These are phyloP conservation scores for Chelidonichthys spinosus DNA, from an alignment of 2,797 vertebrate species.

Conservation along the genomic window DNA sequence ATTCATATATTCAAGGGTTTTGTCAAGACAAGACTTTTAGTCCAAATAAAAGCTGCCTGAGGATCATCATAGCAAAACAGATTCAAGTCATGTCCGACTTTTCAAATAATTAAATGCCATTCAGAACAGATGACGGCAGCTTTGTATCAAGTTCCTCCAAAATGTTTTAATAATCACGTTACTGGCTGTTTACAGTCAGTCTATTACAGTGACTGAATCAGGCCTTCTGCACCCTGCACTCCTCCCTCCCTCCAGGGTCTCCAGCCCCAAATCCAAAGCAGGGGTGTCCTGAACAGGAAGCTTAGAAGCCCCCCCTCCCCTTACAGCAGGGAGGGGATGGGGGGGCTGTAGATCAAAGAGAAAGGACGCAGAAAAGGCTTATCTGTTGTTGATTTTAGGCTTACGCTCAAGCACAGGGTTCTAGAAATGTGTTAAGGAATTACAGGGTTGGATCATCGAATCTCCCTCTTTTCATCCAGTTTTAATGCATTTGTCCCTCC, in stretches of 20 bases:
- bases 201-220: slow-evolving; percentile 34
- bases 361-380: slow-evolving; percentile 72
- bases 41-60: neutral
- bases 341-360: slow-evolving; percentile 77
- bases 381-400: slow-evolving; percentile 86
- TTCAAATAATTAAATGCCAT: slow-evolving; percentile 5
- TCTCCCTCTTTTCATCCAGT: slow-evolving; percentile 67
- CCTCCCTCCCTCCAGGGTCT: slow-evolving; percentile 52
- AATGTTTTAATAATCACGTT: slow-evolving; percentile 48
- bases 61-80: neutral
- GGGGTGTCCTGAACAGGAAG: slow-evolving; percentile 72
- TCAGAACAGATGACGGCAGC: slow-evolving; percentile 10
- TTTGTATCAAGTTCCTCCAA: slow-evolving; percentile 36
- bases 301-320: slow-evolving; percentile 41
- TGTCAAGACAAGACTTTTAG: neutral
- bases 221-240: slow-evolving; percentile 33
- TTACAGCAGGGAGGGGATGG: slow-evolving; percentile 1
- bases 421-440: slow-evolving; percentile 80
- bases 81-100: neutral
- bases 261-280: slow-evolving; percentile 56
- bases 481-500: slow-evolving; percentile 64
- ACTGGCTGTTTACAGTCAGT: slow-evolving; percentile 46
- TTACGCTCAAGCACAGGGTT: slow-evolving; percentile 75
- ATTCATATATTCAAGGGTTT: neutral
- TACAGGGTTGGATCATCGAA: slow-evolving; percentile 69